Evolutionary conservation across 2,797 vertebrate genomes (phyloP).

Genomic region (Pseudomugil gertrudae): DNA sequence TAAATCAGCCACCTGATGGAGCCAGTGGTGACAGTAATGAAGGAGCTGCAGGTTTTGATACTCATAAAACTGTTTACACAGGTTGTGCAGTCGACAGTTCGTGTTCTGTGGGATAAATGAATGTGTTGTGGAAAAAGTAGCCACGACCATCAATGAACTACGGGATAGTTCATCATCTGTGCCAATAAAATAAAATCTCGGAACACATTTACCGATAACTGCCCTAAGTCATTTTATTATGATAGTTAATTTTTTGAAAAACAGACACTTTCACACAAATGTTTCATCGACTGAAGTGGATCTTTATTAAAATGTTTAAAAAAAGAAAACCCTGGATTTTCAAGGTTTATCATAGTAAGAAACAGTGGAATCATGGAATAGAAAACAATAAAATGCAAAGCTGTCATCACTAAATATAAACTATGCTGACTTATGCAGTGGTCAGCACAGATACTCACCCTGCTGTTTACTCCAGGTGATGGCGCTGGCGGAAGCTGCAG

Average conservation of each 20-base stretch:
- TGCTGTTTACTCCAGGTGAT: slow-evolving; percentile 84
- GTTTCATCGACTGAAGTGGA: no score
- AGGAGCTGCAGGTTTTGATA: slow-evolving; percentile 23
- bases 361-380: not conserved
- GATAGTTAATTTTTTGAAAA: not conserved
- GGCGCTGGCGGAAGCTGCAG: slow-evolving; percentile 89
- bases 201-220: not conserved
- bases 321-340: not conserved
- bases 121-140: slow-evolving; percentile 18
- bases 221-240: no score
- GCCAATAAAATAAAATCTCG: not conserved
- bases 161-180: slow-evolving; percentile 5
- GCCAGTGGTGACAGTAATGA: slow-evolving; percentile 19
- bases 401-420: not conserved
- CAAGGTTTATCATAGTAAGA: not conserved
- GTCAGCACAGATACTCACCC: not conserved
- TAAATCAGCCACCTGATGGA: slow-evolving; percentile 35
- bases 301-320: no score
- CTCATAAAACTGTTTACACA: slow-evolving; percentile 48
- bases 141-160: not conserved
- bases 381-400: not conserved
- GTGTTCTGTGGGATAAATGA: slow-evolving; percentile 17
- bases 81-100: slow-evolving; percentile 13
- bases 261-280: not conserved
- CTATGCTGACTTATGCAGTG: not conserved